Percentiles rank a stretch among this genome's conserved stretches.
Evolutionary conservation across 1,140 invertebrate species (phyloP).

Genomic region (Polyergus mexicanus): DNA sequence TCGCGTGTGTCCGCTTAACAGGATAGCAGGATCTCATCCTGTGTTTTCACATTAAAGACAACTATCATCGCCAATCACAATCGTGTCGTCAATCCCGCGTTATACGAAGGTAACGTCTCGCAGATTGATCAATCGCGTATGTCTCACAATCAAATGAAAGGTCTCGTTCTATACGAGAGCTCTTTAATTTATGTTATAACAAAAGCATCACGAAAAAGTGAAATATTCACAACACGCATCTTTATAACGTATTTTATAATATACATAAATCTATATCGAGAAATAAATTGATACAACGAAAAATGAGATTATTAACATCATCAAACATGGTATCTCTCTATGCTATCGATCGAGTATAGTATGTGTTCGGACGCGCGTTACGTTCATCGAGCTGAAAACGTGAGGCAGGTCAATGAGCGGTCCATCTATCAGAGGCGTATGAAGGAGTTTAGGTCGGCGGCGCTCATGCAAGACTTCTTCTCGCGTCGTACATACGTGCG

Average conservation of each 20-base stretch:
- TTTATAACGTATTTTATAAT: background rate
- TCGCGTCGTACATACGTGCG: background rate
- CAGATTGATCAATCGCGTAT: background rate
- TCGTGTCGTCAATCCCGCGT: too few relatives aligned
- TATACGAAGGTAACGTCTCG: background rate
- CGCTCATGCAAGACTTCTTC: background rate
- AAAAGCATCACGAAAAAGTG: background rate
- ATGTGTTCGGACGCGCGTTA: background rate
- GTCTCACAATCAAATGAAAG: too few relatives aligned
- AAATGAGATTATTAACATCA: background rate
- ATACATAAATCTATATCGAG: background rate
- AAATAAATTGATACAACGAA: background rate
- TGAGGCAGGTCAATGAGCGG: conserved; percentile 76
- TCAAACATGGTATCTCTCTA: background rate
- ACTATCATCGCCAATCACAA: background rate
- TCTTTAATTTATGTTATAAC: background rate
- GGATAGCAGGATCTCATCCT: conserved; percentile 71
- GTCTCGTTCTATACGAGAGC: too few relatives aligned
- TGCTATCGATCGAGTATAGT: background rate
- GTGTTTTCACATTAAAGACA: background rate
- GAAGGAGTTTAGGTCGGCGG: background rate
- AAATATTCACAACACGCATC: background rate
- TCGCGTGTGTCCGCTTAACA: conserved; percentile 76
- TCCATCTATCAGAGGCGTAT: conserved; percentile 75
- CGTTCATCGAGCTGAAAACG: conserved; percentile 44